Conservation (phyloP, 2,888 invertebrate species). For the Carpatolechia fugitivella region DNA sequence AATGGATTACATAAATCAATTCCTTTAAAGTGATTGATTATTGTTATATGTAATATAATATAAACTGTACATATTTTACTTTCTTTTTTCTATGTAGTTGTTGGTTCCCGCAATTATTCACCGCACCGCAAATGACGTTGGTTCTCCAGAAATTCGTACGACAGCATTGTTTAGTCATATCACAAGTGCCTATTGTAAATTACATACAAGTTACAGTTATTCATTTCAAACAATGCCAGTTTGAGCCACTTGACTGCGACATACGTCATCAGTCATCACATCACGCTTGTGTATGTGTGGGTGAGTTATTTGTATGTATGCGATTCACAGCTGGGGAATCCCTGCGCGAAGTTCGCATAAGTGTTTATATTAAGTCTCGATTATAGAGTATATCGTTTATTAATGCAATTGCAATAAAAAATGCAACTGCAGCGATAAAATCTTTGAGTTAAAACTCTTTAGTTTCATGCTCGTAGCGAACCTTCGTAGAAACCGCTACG, state of each 20-base stretch:
- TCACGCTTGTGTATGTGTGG: slow-evolving; percentile 17
- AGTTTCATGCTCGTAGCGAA: no score
- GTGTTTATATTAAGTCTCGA: background rate
- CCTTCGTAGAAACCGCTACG: no score
- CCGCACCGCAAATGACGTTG: background rate
- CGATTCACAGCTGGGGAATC: slow-evolving; percentile 50
- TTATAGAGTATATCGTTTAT: no score
- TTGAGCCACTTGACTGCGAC: background rate
- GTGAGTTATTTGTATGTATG: slow-evolving; percentile 17
- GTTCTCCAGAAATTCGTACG: background rate
- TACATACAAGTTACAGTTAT: background rate
- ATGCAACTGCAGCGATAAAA: no score
- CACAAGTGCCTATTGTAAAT: background rate
- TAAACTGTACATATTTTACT: background rate
- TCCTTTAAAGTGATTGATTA: no score
- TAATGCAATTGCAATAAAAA: no score
- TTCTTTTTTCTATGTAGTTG: background rate
- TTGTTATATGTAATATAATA: no score
- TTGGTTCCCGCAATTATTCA: background rate
- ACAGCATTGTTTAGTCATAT: background rate
- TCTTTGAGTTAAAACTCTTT: no score
- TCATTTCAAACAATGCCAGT: background rate
- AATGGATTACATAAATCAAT: no score
- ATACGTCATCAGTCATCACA: background rate
- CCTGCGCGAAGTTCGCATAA: slow-evolving; percentile 45